Conservation (phyloP, 2,113 vertebrate species). For the Bos javanicus region DNA sequence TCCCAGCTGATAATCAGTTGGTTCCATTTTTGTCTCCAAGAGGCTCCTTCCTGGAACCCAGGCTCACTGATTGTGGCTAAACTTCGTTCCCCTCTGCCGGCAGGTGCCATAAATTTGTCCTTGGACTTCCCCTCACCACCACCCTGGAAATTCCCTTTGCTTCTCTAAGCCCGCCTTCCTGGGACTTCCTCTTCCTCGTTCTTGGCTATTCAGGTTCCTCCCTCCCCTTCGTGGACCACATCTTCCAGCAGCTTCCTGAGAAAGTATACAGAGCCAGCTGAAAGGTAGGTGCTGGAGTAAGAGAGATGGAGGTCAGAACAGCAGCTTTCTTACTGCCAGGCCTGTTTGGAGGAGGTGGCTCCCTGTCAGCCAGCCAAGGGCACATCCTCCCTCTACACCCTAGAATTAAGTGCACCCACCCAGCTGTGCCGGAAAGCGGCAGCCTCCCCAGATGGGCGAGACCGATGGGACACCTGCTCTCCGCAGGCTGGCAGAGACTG, state of each 20-base stretch:
- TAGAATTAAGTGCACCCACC: conserved; percentile 46
- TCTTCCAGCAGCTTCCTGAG: neutral
- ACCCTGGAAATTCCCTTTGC: neutral
- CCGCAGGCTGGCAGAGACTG: neutral
- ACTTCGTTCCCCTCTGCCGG: neutral
- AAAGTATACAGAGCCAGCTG: neutral
- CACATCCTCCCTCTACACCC: neutral
- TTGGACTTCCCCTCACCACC: neutral
- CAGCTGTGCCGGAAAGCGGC: neutral
- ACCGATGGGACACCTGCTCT: neutral
- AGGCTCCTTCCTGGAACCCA: neutral
- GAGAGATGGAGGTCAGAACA: neutral
- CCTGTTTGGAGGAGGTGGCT: neutral
- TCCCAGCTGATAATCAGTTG: neutral
- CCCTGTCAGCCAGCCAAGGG: neutral
- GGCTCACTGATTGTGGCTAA: neutral
- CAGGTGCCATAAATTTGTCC: neutral
- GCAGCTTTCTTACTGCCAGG: neutral
- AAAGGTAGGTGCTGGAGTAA: neutral
- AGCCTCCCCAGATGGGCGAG: neutral
- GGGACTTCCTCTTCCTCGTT: neutral
- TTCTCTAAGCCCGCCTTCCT: neutral
- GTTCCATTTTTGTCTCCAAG: neutral
- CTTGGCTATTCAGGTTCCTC: neutral
- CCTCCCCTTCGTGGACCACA: neutral